These are phyloP conservation scores for Pelusios castaneus DNA, from an alignment of 2,113 vertebrate species.

Conservation along the genomic window DNA sequence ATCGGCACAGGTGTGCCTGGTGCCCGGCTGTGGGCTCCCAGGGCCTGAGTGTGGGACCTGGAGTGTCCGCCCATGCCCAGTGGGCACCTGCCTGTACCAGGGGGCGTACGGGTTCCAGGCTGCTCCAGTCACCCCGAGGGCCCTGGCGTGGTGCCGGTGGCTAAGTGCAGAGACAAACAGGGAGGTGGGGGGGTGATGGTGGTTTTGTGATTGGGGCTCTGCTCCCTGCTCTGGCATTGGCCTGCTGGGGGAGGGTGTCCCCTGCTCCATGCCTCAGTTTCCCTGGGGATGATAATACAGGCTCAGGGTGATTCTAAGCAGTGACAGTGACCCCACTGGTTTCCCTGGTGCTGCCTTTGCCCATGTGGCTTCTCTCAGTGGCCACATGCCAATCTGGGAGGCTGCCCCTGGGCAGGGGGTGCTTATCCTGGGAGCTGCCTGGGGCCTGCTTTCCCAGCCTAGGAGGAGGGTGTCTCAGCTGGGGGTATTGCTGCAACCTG, in stretches of 20 bases:
- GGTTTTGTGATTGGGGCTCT: neutral
- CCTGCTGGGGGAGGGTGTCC: neutral
- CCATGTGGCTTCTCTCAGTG: neutral
- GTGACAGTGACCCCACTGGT: neutral
- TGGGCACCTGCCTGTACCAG: too few relatives aligned
- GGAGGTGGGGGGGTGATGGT: too few relatives aligned
- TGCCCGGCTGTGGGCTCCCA: neutral
- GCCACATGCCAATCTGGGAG: neutral
- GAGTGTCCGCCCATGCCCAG: too few relatives aligned
- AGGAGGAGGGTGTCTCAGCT: neutral
- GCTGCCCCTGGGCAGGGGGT: neutral
- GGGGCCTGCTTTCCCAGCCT: too few relatives aligned
- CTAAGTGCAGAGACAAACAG: too few relatives aligned
- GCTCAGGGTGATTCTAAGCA: neutral
- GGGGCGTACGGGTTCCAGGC: neutral
- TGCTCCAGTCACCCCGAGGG: neutral
- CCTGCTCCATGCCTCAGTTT: neutral
- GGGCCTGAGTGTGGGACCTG: neutral
- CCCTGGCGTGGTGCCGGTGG: too few relatives aligned
- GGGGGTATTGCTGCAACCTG: neutral
- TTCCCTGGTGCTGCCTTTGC: neutral
- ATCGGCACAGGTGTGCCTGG: conserved; percentile 89
- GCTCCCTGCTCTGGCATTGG: neutral
- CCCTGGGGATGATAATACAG: neutral
- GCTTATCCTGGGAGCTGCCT: neutral